Conservation (phyloP, 2,113 vertebrate species). For the Urocolius indicus region DNA sequence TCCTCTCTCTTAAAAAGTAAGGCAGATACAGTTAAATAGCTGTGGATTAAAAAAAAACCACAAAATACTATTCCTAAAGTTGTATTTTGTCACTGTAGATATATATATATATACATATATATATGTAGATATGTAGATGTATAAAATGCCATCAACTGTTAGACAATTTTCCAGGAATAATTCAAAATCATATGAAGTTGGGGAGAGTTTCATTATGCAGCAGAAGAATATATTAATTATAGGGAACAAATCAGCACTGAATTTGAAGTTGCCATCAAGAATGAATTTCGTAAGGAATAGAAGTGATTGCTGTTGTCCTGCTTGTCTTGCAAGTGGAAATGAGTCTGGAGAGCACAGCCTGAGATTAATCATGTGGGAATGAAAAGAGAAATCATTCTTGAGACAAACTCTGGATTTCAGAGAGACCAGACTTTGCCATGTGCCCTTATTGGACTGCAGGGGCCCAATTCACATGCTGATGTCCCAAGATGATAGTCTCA, state of each 20-base stretch:
- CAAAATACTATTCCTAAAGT: neutral
- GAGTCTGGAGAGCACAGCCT: neutral
- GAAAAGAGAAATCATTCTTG: neutral
- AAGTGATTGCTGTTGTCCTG: neutral
- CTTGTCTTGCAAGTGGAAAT: neutral
- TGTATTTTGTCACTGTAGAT: neutral
- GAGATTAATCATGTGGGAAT: neutral
- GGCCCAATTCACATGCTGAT: neutral
- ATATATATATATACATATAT: rapidly evolving
- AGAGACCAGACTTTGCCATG: neutral
- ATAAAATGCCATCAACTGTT: neutral
- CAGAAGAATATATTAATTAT: neutral
- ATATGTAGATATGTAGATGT: neutral
- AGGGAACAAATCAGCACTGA: neutral
- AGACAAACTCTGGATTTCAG: neutral
- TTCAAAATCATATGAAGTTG: neutral
- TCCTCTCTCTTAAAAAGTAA: neutral
- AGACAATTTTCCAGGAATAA: neutral
- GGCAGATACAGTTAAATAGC: neutral
- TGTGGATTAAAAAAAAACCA: neutral
- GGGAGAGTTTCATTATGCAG: neutral
- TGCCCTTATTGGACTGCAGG: neutral
- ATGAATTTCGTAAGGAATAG: neutral
- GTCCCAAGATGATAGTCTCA: neutral
- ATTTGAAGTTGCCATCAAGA: neutral